Base-by-base conservation (phyloP, 92 coral and sea anemone species). In the Pocillopora grandis region DNA sequence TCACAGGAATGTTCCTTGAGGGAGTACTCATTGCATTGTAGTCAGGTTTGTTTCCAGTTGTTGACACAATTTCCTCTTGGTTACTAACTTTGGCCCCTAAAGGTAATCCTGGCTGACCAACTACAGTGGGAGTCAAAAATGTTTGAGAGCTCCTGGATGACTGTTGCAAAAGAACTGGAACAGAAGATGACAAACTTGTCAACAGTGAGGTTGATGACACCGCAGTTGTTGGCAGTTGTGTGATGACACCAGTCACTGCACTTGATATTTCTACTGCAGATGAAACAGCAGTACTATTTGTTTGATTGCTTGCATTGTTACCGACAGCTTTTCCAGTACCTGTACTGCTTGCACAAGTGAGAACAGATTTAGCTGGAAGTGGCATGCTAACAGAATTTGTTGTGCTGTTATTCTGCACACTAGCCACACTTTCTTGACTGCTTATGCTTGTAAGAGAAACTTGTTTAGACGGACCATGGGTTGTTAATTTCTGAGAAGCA, bases 381-480 rank as follows among this genome's bases (percentile, higher is more conserved):
- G 67, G 79, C 42, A 62, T 4, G 20, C 63, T 72, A 1, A 10
- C 56, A 9, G 80, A 83, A 31, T 57, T 83, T 74, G 80, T 80
- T 62, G 33, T 14, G 0, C 55, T 16, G n/a, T 55, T 74, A 73
- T 8, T 73, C 0, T 36, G 75, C 75, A 35, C 42, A 64, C 18
- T 36, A 20, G 77, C 59, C 61, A 12, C 72, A 16, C 19, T 63
- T 74, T 15, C 65, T 15, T 27, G 62, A 52, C 31, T 73, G 23
- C 80, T 56, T 60, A 61, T 14, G 15, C 58, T 31, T 13, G 84
- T 23, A 27, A 66, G 18, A 12, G 57, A 35, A 48, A 31, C 61
- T 60, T 59, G 77, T 37, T 64, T 48, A 17, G n/a, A 27, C 35
- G 85, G 10, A 33, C 56, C 73, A 16, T 75, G 74, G 2, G 73